Evolutionary conservation across 2,797 vertebrate genomes (phyloP).

Genomic region (Hypotaenidia okinawae): DNA sequence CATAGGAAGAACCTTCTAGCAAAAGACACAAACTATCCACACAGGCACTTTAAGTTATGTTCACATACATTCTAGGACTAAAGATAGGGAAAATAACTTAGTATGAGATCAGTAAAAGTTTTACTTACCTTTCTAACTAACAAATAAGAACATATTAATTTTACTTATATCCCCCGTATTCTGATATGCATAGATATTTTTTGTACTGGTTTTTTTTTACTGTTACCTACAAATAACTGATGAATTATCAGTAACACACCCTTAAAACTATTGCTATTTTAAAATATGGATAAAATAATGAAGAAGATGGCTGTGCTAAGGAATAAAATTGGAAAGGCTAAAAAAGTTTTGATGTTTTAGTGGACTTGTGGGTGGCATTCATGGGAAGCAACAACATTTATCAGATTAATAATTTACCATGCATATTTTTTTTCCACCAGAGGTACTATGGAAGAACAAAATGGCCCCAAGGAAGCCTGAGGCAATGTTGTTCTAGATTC

Average conservation of each 20-base stretch:
- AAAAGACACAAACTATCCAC: not conserved
- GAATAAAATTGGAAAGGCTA: not conserved
- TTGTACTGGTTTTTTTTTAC: not conserved
- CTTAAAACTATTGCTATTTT: not conserved
- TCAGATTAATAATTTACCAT: not conserved
- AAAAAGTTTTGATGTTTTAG: not conserved
- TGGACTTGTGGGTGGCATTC: not conserved
- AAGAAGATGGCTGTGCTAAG: not conserved
- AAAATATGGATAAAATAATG: not conserved
- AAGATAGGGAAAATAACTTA: not conserved
- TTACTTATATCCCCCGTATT: not conserved
- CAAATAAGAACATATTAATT: not conserved
- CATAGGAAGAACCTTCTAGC: not conserved
- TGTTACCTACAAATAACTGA: not conserved
- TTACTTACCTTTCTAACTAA: not conserved
- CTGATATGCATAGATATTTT: not conserved
- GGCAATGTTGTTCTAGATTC: not conserved
- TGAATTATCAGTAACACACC: not conserved
- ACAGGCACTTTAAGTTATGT: not conserved
- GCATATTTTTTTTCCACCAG: not conserved
- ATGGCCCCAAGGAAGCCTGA: not conserved
- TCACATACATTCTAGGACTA: not conserved
- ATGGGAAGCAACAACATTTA: not conserved
- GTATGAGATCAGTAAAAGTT: not conserved
- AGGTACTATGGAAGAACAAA: not conserved